phyloP scores from a whole-genome alignment of 2,797 vertebrate species.

The Labroides dimidiatus region DNA sequence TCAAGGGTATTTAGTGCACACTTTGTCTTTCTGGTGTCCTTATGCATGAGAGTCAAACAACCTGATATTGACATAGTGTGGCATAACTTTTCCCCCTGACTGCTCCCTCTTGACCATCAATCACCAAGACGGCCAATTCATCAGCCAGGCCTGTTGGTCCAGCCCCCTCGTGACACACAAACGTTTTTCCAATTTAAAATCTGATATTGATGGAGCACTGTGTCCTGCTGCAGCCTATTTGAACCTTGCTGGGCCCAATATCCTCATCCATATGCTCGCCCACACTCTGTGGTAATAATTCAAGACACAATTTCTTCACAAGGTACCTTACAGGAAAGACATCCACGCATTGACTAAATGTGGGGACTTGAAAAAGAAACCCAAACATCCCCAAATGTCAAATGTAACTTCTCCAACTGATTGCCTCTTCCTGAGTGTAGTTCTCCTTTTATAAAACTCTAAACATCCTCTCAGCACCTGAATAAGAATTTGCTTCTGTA shows the following conservation, averaged over 20 bases:
- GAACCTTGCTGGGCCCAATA: slow-evolving; percentile 51
- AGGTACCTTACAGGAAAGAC: slow-evolving; percentile 3
- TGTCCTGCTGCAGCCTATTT: slow-evolving; percentile 53
- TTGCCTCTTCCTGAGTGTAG: too few species aligned
- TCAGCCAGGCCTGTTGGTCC: slow-evolving; percentile 66
- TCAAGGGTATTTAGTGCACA: slow-evolving; percentile 51
- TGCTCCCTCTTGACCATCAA: slow-evolving; percentile 74
- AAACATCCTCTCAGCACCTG: neutral
- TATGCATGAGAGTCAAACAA: slow-evolving; percentile 63
- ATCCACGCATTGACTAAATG: slow-evolving; percentile 4
- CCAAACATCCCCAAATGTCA: neutral
- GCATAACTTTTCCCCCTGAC: slow-evolving; percentile 69
- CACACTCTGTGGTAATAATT: slow-evolving; percentile 46
- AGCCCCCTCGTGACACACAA: slow-evolving; percentile 72
- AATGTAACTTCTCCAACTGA: too few species aligned
- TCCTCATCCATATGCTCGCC: slow-evolving; percentile 47
- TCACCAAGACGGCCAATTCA: slow-evolving; percentile 75
- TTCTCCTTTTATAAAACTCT: neutral
- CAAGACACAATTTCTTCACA: slow-evolving; percentile 38
- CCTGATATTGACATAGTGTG: slow-evolving; percentile 67
- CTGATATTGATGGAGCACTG: slow-evolving; percentile 81
- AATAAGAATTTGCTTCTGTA: neutral
- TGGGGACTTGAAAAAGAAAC: neutral
- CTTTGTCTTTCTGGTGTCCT: slow-evolving; percentile 28
- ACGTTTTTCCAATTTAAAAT: slow-evolving; percentile 82